Percentiles rank a stretch among this genome's conserved stretches.
Evolutionary conservation across 2,888 invertebrate species (phyloP).

Genomic region (Nomada goodeniana): DNA sequence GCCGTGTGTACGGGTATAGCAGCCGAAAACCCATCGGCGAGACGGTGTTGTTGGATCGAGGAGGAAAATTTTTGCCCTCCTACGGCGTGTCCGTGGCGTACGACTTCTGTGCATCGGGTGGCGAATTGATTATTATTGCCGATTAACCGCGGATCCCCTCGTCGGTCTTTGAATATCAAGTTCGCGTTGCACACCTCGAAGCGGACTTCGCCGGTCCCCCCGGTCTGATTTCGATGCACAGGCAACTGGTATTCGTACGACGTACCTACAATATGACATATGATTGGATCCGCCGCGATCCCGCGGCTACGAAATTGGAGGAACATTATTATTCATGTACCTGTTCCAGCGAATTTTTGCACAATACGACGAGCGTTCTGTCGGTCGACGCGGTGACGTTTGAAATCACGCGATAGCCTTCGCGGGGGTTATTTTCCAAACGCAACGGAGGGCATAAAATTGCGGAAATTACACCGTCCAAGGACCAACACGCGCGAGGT

Average conservation of each 20-base stretch:
- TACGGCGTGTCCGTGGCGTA: neutral
- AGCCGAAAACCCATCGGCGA: conserved; percentile 66
- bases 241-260: neutral
- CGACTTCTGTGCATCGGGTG: conserved; percentile 35
- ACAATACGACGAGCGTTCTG: too few relatives aligned
- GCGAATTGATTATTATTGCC: conserved; percentile 23
- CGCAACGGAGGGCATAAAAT: too few relatives aligned
- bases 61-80: conserved; percentile 55
- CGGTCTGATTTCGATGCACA: neutral
- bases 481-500: neutral
- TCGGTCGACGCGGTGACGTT: too few relatives aligned
- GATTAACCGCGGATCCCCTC: conserved; percentile 15
- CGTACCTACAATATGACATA: neutral
- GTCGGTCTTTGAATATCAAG: conserved; percentile 39
- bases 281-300: neutral
- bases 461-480: too few relatives aligned
- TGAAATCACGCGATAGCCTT: too few relatives aligned
- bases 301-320: neutral
- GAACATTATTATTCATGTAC: neutral
- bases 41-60: conserved; percentile 52
- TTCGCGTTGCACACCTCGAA: neutral
- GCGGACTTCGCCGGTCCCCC: conserved; percentile 5
- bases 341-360: too few relatives aligned
- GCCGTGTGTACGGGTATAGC: conserved; percentile 12
- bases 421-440: too few relatives aligned